A percentile compares a stretch with the other conserved stretches of the same genome.
phyloP scores from a whole-genome alignment of 2,113 vertebrate genomes.

The Scopus umbretta region DNA sequence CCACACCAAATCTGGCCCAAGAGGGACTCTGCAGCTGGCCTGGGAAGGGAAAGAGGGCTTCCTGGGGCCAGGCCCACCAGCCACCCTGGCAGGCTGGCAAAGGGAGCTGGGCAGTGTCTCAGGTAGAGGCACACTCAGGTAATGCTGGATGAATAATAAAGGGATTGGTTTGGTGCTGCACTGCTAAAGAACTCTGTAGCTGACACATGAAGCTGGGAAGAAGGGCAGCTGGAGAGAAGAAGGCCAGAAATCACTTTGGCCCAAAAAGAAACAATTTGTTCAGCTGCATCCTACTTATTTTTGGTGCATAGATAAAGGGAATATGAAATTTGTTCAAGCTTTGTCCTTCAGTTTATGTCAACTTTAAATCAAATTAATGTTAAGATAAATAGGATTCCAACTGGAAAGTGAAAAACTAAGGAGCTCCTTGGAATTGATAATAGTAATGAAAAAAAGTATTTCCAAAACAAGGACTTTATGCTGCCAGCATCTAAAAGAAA shows the following conservation, averaged over 20 bases:
- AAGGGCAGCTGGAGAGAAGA: neutral
- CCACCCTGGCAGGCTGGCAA: neutral
- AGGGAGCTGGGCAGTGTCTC: neutral
- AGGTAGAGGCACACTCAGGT: neutral
- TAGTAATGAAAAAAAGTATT: neutral
- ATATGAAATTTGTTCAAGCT: neutral
- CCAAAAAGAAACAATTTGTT: neutral
- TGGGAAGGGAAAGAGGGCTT: neutral
- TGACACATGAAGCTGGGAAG: neutral
- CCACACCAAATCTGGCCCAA: neutral
- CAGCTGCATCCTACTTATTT: neutral
- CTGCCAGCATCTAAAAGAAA: neutral
- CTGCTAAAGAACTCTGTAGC: neutral
- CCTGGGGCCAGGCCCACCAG: neutral
- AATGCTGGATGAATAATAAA: neutral
- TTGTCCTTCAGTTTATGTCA: neutral
- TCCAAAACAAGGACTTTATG: neutral
- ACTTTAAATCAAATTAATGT: slow-evolving; percentile 1
- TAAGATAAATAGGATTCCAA: neutral
- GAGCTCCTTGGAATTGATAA: neutral
- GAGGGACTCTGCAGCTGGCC: neutral
- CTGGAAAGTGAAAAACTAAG: neutral
- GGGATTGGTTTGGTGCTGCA: neutral
- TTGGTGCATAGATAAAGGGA: neutral
- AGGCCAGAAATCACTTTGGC: neutral